These are phyloP conservation scores for Microctenopoma steveboyesi DNA, from an alignment of 2,797 vertebrate species.

Conservation along the genomic window DNA sequence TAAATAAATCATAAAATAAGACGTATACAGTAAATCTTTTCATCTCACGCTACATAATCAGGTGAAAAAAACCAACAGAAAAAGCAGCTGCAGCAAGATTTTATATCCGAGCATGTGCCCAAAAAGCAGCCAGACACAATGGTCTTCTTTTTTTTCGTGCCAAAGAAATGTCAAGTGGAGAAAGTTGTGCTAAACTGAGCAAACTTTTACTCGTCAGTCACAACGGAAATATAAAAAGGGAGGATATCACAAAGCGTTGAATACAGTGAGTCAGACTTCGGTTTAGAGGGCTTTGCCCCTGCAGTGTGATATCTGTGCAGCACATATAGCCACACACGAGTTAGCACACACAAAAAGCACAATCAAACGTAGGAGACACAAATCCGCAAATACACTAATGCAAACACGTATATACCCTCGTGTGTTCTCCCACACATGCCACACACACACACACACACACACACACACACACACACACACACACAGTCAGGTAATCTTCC, in stretches of 20 bases:
- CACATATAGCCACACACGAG: slow-evolving; percentile 76
- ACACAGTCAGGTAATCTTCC: slow-evolving; percentile 68
- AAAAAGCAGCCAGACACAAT: slow-evolving; percentile 51
- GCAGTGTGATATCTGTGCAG: slow-evolving; percentile 73
- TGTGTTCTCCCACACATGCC: slow-evolving; percentile 34
- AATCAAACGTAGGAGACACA: slow-evolving; percentile 60
- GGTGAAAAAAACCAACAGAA: slow-evolving; percentile 12
- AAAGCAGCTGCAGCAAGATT: slow-evolving; percentile 9
- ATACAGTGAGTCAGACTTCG: slow-evolving; percentile 70
- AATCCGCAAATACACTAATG: slow-evolving; percentile 68
- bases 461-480: background rate
- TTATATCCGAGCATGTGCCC: slow-evolving; percentile 24
- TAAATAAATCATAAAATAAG: slow-evolving; percentile 21
- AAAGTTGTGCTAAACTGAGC: slow-evolving; percentile 71
- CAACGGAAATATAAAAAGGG: slow-evolving; percentile 68
- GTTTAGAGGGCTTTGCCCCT: slow-evolving; percentile 65
- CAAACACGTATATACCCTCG: slow-evolving; percentile 54
- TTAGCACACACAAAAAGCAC: slow-evolving; percentile 67
- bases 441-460: slow-evolving; percentile 24
- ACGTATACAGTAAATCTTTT: slow-evolving; percentile 22
- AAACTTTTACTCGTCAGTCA: slow-evolving; percentile 74
- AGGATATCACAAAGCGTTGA: slow-evolving; percentile 68
- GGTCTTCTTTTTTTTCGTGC: slow-evolving; percentile 39
- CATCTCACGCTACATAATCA: slow-evolving; percentile 11
- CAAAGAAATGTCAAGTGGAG: slow-evolving; percentile 62